Conservation (phyloP, 2,797 vertebrate genomes). For the Lerista edwardsae region DNA sequence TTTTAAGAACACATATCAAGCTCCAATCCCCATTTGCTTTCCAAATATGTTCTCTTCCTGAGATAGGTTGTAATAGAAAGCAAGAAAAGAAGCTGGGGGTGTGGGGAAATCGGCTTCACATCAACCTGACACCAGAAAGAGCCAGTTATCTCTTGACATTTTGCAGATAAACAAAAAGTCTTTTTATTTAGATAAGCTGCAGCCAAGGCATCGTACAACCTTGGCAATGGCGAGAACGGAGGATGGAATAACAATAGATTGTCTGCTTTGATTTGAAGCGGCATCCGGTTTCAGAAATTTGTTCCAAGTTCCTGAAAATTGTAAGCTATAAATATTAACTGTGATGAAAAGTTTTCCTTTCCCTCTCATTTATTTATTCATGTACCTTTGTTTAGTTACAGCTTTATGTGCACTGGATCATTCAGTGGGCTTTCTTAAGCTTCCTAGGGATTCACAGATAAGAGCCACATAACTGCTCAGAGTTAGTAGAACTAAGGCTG, state of each 20-base stretch:
- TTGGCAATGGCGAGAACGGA: constrained; percentile 36
- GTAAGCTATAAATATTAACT: constrained; percentile 34
- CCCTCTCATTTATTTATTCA: neutral
- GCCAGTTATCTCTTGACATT: constrained; percentile 39
- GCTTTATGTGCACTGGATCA: neutral
- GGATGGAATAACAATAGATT: constrained; percentile 34
- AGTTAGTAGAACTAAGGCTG: neutral
- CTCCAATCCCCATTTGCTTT: constrained; percentile 21
- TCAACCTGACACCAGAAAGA: constrained; percentile 48
- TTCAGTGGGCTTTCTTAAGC: neutral
- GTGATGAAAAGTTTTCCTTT: constrained; percentile 33
- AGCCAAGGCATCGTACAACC: constrained; percentile 38
- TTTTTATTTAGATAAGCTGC: constrained; percentile 55
- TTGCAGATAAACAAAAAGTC: constrained; percentile 53
- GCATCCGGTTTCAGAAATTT: constrained; percentile 42
- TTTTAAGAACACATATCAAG: constrained; percentile 1
- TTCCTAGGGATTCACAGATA: neutral
- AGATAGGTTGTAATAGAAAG: constrained; percentile 21
- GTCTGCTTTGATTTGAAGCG: constrained; percentile 44
- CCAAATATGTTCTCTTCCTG: constrained; percentile 2
- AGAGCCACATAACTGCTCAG: neutral
- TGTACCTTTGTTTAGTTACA: constrained; percentile 7
- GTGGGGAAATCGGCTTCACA: constrained; percentile 20
- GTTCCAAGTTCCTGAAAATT: constrained; percentile 24
- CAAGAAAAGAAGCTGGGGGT: neutral